phyloP scores from a whole-genome alignment of 2,888 invertebrate genomes.

The Thera obeliscata region DNA sequence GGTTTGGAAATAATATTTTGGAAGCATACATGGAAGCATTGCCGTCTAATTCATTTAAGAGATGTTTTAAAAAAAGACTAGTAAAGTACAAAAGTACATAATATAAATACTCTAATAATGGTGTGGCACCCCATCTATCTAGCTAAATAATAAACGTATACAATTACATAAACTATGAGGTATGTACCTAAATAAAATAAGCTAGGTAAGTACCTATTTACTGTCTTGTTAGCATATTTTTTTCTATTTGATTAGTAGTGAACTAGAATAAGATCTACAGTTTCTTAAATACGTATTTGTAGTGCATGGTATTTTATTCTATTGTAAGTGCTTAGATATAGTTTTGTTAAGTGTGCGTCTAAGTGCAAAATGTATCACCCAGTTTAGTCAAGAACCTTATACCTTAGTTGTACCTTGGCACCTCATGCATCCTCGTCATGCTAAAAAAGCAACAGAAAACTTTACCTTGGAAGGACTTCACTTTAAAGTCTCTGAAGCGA shows the following conservation, averaged over 20 bases:
- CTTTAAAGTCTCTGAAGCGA: slow-evolving; percentile 71
- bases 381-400: slow-evolving; percentile 30
- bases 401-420: slow-evolving; percentile 49
- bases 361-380: slow-evolving; percentile 36
- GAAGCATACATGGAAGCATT: slow-evolving; percentile 30
- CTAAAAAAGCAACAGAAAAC: slow-evolving; percentile 80
- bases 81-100: not conserved
- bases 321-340: slow-evolving; percentile 30
- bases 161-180: slow-evolving; percentile 11
- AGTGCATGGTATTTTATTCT: slow-evolving; percentile 76
- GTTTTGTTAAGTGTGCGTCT: slow-evolving; percentile 37
- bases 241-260: slow-evolving; percentile 11
- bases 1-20: slow-evolving; percentile 14
- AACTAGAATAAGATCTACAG: slow-evolving; percentile 10
- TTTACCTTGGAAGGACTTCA: slow-evolving; percentile 77
- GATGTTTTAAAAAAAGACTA: not conserved
- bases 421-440: slow-evolving; percentile 64
- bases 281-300: slow-evolving; percentile 27
- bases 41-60: slow-evolving; percentile 4
- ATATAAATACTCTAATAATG: slow-evolving; percentile 9
- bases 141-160: slow-evolving; percentile 1
- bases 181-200: slow-evolving; percentile 5
- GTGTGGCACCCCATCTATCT: slow-evolving; percentile 14
- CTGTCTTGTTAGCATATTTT: slow-evolving; percentile 24
- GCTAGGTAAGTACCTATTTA: not conserved